A percentile compares a stretch with the other conserved stretches of the same genome.
Evolutionary conservation across 2,888 invertebrate species (phyloP).

Genomic region (Zeuzera pyrina): DNA sequence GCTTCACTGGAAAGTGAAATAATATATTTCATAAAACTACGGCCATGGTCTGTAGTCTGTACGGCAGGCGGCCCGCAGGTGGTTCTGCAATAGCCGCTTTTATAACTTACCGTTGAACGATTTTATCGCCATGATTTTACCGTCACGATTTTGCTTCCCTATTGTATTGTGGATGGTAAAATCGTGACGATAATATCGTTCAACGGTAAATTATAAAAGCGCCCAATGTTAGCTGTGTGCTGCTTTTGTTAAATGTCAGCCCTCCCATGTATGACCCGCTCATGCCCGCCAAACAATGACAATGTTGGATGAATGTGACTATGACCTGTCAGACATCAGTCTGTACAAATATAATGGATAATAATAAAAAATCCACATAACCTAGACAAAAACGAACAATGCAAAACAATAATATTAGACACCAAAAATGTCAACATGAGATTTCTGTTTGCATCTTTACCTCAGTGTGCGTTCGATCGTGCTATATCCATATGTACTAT

Average conservation of each 20-base stretch:
- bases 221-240: no score
- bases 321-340: slow-evolving; percentile 32
- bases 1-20: slow-evolving; percentile 57
- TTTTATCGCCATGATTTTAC: no score
- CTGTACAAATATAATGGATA: slow-evolving; percentile 24
- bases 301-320: slow-evolving; percentile 32
- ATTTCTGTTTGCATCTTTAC: slow-evolving; percentile 56
- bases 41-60: no score
- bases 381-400: slow-evolving; percentile 52
- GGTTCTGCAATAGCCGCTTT: no score
- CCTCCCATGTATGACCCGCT: slow-evolving; percentile 10
- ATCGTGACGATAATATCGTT: no score
- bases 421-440: slow-evolving; percentile 47
- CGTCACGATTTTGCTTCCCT: no score
- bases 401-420: slow-evolving; percentile 59
- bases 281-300: slow-evolving; percentile 17
- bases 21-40: slow-evolving; percentile 26
- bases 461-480: slow-evolving; percentile 72
- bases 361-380: slow-evolving; percentile 42
- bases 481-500: slow-evolving; percentile 61
- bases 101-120: no score
- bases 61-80: no score
- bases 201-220: no score
- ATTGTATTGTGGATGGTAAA: no score
- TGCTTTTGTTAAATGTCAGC: no score